These are phyloP conservation scores for Rattus norvegicus DNA, from an alignment of 2,113 vertebrate species.

Conservation along the genomic window DNA sequence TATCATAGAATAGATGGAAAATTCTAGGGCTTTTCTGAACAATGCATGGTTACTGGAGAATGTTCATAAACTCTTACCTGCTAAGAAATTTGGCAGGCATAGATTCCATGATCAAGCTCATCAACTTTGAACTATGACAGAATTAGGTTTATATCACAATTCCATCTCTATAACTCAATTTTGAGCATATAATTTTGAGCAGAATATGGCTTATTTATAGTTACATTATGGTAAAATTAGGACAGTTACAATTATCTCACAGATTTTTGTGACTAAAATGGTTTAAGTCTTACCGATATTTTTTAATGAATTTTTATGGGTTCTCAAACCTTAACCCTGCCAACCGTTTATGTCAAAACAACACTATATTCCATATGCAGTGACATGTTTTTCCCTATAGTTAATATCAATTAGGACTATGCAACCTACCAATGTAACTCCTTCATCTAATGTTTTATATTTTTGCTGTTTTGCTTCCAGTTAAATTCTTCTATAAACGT, in stretches of 20 bases:
- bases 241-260: not conserved
- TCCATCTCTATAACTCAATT: not conserved
- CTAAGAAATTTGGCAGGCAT: not conserved
- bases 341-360: not conserved
- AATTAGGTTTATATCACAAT: not conserved
- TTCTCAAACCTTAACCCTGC: not conserved
- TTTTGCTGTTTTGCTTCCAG: not conserved
- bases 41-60: not conserved
- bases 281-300: not conserved
- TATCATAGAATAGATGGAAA: not conserved
- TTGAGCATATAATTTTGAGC: not conserved
- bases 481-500: not conserved
- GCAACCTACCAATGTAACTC: not conserved
- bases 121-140: not conserved
- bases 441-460: conserved; percentile 15
- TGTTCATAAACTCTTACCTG: not conserved
- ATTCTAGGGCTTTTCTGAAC: not conserved
- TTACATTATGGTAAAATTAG: not conserved
- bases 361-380: not conserved
- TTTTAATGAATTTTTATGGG: not conserved
- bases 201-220: not conserved
- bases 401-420: conserved; percentile 13
- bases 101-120: not conserved
- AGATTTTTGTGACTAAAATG: not conserved
- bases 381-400: not conserved